phyloP scores from a whole-genome alignment of 2,888 invertebrate species.

The Latrodectus hesperus region DNA sequence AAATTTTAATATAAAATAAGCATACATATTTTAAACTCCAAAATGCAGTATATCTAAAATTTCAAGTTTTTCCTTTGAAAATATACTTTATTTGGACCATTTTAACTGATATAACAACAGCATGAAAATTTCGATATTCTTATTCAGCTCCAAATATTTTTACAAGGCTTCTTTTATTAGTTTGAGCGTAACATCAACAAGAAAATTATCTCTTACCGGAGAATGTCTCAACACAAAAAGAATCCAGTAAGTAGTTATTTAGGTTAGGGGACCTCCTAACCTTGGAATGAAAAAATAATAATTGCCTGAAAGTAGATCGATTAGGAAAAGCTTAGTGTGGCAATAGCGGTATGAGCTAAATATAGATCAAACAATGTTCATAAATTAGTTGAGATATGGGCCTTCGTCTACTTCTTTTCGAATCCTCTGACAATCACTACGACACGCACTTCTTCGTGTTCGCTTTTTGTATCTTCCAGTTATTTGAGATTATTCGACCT shows the following conservation, averaged over 20 bases:
- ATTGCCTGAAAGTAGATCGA: constrained; percentile 26
- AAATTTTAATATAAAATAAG: no score
- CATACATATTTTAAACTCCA: no score
- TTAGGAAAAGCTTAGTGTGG: constrained; percentile 8
- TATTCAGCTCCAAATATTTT: no score
- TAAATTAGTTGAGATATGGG: constrained; percentile 45
- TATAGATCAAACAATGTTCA: constrained; percentile 47
- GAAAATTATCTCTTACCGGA: neutral
- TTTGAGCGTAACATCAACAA: neutral
- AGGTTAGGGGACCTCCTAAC: constrained; percentile 23
- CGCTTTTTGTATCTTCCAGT: constrained; percentile 54
- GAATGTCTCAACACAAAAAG: neutral
- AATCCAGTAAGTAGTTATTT: constrained; percentile 11
- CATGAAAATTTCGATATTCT: no score
- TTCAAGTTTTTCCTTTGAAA: no score
- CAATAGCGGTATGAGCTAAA: constrained; percentile 31
- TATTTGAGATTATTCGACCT: constrained; percentile 55
- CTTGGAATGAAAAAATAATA: constrained; percentile 26
- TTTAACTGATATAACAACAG: no score
- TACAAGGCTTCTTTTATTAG: no score
- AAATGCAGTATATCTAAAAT: no score
- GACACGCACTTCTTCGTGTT: constrained; percentile 59
- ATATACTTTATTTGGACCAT: no score
- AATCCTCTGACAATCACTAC: constrained; percentile 47
- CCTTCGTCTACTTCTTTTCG: constrained; percentile 18